Evolutionary conservation across 2,113 vertebrate species (phyloP).

Genomic region (Craseonycteris thonglongyai): DNA sequence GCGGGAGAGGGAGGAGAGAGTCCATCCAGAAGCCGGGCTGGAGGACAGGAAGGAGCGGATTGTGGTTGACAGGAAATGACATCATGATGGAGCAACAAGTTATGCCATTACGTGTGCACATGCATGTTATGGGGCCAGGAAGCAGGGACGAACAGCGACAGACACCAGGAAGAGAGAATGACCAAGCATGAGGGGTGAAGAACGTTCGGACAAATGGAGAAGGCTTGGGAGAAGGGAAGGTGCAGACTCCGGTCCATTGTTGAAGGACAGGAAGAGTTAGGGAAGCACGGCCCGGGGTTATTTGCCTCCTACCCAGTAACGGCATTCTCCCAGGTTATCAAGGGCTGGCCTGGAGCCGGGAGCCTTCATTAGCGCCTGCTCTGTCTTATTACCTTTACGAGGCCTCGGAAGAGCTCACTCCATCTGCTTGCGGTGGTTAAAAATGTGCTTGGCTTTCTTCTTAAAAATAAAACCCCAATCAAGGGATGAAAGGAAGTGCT

Average conservation of each 20-base stretch:
- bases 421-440: constrained; percentile 63
- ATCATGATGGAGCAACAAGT: background rate
- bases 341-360: background rate
- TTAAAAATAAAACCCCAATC: constrained; percentile 71
- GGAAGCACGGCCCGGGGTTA: constrained; percentile 5
- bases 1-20: background rate
- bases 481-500: constrained; percentile 63
- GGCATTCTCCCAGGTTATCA: background rate
- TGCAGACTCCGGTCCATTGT: background rate
- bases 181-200: fast-evolving
- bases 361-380: background rate
- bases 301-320: background rate
- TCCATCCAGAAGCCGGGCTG: background rate
- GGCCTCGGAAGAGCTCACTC: constrained; percentile 46
- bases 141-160: fast-evolving
- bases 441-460: constrained; percentile 70
- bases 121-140: fast-evolving
- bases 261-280: background rate
- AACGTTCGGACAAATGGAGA: background rate
- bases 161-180: background rate
- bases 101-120: fast-evolving
- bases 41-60: background rate
- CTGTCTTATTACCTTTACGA: constrained; percentile 25
- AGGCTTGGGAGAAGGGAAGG: background rate
- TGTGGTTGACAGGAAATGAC: background rate